A percentile compares a stretch with the other conserved stretches of the same genome.
Conservation (phyloP, 2,888 invertebrate species). For the Stenotaenia linearis region DNA sequence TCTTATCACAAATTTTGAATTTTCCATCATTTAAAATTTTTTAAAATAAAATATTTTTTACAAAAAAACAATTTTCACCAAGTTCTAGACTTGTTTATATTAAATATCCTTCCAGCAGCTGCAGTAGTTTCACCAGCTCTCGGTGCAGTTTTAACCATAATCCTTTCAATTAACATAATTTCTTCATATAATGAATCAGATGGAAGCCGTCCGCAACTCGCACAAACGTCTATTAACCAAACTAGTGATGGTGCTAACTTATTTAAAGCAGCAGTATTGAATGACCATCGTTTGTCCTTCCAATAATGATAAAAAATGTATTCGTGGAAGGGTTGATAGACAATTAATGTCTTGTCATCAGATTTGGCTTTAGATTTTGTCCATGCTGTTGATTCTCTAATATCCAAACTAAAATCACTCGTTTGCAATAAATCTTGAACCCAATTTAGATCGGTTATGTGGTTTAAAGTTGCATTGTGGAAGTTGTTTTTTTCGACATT, state of each 20-base stretch:
- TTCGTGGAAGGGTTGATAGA: not conserved
- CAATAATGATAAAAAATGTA: not conserved
- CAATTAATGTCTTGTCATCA: not conserved
- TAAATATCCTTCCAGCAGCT: too few species aligned
- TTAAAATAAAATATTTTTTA: too few species aligned
- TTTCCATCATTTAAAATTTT: too few species aligned
- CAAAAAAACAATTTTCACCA: not conserved
- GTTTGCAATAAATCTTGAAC: not conserved
- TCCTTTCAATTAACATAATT: not conserved
- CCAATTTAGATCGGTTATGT: not conserved
- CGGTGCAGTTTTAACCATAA: not conserved
- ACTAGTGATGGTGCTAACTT: not conserved
- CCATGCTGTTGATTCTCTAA: not conserved
- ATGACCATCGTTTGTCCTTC: not conserved
- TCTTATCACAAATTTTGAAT: too few species aligned
- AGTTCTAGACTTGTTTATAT: not conserved
- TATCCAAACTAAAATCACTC: not conserved
- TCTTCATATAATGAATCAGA: not conserved
- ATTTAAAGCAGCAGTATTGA: not conserved
- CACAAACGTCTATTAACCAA: not conserved
- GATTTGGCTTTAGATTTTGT: not conserved
- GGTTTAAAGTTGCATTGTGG: not conserved
- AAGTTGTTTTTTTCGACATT: not conserved
- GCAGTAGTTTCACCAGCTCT: too few species aligned
- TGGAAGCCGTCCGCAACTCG: not conserved